These are phyloP conservation scores for Fringilla coelebs DNA, from an alignment of 2,797 vertebrate species.

Conservation along the genomic window DNA sequence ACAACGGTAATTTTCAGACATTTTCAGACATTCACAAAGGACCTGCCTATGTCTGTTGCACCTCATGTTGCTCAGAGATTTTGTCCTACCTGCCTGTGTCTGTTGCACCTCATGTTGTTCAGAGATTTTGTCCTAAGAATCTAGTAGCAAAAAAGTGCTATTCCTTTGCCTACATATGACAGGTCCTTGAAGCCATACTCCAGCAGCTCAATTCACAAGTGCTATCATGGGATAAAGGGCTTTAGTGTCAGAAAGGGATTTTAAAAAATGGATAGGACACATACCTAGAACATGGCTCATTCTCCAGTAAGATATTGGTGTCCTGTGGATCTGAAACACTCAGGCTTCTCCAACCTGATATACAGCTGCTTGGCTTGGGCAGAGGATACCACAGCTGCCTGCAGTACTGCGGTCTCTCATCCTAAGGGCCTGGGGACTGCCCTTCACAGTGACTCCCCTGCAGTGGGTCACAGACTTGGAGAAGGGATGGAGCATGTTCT, in stretches of 20 bases:
- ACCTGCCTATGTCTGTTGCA: background rate
- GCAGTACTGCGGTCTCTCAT: background rate
- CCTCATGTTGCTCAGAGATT: background rate
- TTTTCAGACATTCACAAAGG: background rate
- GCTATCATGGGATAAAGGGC: background rate
- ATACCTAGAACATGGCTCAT: background rate
- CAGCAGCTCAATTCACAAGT: background rate
- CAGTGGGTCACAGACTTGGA: background rate
- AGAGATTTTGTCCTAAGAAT: background rate
- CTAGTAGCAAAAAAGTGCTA: background rate
- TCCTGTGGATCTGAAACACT: background rate
- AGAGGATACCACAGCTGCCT: background rate
- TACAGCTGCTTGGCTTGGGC: background rate
- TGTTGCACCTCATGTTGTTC: background rate
- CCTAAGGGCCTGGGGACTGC: background rate
- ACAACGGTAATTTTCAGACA: background rate
- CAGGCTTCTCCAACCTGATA: background rate
- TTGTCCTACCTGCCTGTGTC: background rate
- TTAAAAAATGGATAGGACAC: background rate
- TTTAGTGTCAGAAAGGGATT: background rate
- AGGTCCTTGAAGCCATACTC: background rate
- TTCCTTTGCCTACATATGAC: background rate
- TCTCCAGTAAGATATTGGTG: background rate
- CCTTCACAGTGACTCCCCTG: background rate
- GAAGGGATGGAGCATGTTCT: background rate